Percentiles rank a stretch among this genome's conserved stretches.
phyloP scores from a whole-genome alignment of 2,888 invertebrate genomes.

The Alviniconcha strummeri region DNA sequence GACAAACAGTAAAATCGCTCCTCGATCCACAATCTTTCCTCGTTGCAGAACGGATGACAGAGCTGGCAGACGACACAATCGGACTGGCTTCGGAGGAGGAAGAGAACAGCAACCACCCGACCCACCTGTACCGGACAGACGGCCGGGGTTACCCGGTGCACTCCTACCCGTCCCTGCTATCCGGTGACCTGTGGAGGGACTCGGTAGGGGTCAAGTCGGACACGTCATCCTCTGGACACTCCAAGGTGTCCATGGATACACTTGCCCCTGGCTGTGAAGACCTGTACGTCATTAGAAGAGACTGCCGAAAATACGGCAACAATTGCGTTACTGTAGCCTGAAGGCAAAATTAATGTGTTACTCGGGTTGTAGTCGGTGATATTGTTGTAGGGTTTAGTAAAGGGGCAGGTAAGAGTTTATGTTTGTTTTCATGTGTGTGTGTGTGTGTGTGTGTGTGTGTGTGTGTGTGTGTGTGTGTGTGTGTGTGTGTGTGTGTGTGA shows the following conservation, averaged over 20 bases:
- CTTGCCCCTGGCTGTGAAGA: slow-evolving; percentile 20
- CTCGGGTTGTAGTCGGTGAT: background rate
- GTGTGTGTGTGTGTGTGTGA: background rate
- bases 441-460: background rate
- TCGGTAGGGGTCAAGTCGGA: slow-evolving; percentile 20
- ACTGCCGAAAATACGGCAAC: too few relatives aligned
- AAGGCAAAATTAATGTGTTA: too few relatives aligned
- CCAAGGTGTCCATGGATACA: slow-evolving; percentile 29
- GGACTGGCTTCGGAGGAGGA: slow-evolving; percentile 8
- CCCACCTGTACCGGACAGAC: background rate
- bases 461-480: background rate
- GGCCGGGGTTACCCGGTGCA: background rate
- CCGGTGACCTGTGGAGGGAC: slow-evolving; percentile 24
- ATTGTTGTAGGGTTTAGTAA: background rate
- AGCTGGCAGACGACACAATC: slow-evolving; percentile 27
- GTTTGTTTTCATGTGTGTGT: background rate
- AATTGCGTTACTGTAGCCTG: too few relatives aligned
- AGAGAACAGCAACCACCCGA: slow-evolving; percentile 29
- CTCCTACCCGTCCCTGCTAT: slow-evolving; percentile 27
- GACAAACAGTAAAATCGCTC: too few relatives aligned
- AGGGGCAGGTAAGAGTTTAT: background rate
- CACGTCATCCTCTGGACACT: slow-evolving; percentile 25
- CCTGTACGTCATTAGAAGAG: background rate
- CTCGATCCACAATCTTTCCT: too few relatives aligned
- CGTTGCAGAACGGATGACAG: slow-evolving; percentile 17